Percentiles rank a stretch among this genome's conserved stretches.
These are phyloP conservation scores for Tachina lurida DNA, from an alignment of 2,888 invertebrate species.

Conservation along the genomic window DNA sequence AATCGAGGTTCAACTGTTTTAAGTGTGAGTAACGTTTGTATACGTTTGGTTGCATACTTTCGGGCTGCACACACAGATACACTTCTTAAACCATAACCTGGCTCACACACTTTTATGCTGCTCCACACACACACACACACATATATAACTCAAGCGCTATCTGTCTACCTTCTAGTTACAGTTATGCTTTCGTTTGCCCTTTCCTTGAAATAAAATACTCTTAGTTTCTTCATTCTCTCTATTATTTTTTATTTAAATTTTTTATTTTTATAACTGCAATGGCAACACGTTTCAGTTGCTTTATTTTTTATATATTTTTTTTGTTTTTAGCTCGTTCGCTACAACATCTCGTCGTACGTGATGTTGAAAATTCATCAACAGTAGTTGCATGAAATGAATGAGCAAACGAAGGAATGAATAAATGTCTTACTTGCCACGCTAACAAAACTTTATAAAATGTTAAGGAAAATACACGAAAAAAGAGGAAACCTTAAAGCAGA, in stretches of 20 bases:
- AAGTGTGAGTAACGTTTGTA: conserved; percentile 43
- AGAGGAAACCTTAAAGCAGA: not conserved
- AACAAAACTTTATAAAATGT: conserved; percentile 53
- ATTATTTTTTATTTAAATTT: conserved; percentile 49
- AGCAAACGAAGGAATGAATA: conserved; percentile 42
- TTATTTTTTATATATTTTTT: conserved; percentile 34
- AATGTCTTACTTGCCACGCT: conserved; percentile 58
- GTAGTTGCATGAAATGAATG: conserved; percentile 54
- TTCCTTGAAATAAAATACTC: conserved; percentile 17
- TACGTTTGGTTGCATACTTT: conserved; percentile 56
- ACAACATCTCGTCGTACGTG: conserved; percentile 77
- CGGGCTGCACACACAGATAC: conserved; percentile 14
- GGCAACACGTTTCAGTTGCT: conserved; percentile 79
- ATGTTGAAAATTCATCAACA: conserved; percentile 80
- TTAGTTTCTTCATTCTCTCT: conserved; percentile 44
- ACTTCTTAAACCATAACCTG: not conserved
- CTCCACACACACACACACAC: not conserved
- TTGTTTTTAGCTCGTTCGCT: conserved; percentile 21
- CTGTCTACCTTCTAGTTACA: conserved; percentile 45
- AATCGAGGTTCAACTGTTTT: not conserved
- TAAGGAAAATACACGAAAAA: conserved; percentile 11
- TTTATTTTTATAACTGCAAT: conserved; percentile 73
- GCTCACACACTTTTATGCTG: not conserved
- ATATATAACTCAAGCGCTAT: not conserved
- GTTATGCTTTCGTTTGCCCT: conserved; percentile 23